phyloP scores from a whole-genome alignment of 2,797 vertebrate species.

The Monodelphis domestica region DNA sequence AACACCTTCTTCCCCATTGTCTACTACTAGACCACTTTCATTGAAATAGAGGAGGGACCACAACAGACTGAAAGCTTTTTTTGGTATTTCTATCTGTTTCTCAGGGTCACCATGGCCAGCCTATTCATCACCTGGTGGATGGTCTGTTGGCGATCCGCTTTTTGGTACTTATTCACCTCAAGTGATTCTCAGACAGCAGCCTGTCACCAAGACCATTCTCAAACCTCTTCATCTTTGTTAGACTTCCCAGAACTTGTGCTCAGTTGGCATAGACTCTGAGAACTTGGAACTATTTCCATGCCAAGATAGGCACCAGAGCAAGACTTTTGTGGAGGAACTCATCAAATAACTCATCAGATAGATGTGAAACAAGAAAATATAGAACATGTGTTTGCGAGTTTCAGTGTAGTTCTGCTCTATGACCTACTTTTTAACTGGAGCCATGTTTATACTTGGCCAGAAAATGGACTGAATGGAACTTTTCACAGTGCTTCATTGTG shows the following conservation, averaged over 20 bases:
- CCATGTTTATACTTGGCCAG: neutral
- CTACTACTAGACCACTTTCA: neutral
- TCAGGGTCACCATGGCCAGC: neutral
- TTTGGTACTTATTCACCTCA: neutral
- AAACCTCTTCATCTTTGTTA: neutral
- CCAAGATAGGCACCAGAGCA: neutral
- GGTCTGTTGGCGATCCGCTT: neutral
- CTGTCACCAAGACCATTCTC: neutral
- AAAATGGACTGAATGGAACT: neutral
- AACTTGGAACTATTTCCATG: neutral
- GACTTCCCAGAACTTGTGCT: neutral
- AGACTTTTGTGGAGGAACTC: neutral
- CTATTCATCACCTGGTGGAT: neutral
- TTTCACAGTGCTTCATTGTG: neutral
- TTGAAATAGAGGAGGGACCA: neutral
- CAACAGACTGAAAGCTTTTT: neutral
- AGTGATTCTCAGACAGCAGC: neutral
- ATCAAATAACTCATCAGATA: constrained; percentile 32
- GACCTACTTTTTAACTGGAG: constrained; percentile 5
- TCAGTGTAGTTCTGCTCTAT: constrained; percentile 5
- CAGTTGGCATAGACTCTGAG: neutral
- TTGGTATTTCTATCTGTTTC: neutral
- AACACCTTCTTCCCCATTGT: neutral
- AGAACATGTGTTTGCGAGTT: neutral
- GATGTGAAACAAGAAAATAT: constrained; percentile 6